phyloP scores from a whole-genome alignment of 2,888 invertebrate genomes.

The Rotaria macrura region DNA sequence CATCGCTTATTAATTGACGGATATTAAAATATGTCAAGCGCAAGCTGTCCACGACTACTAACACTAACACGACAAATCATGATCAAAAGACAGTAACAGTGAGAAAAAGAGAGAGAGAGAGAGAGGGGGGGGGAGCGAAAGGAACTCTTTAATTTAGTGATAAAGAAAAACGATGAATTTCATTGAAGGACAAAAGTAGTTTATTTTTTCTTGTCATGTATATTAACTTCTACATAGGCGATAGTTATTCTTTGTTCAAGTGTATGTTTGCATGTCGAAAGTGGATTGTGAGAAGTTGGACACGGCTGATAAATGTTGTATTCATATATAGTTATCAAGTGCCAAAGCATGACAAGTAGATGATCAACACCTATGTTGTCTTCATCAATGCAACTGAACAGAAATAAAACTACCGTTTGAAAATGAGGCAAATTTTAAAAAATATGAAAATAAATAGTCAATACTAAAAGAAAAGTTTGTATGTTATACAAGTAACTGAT shows the following conservation, averaged over 20 bases:
- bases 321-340: background rate
- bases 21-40: slow-evolving; percentile 3
- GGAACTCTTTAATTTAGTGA: background rate
- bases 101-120: background rate
- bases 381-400: background rate
- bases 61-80: slow-evolving; percentile 1
- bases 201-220: background rate
- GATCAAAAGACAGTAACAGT: background rate
- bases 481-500: too few species aligned
- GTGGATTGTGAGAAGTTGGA: background rate
- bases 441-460: too few species aligned
- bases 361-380: background rate
- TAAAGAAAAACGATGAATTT: background rate
- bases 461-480: too few species aligned
- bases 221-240: background rate
- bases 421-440: background rate
- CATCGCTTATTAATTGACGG: slow-evolving; percentile 12
- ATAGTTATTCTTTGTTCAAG: background rate
- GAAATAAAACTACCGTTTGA: background rate
- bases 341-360: background rate
- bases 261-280: background rate
- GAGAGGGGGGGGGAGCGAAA: too few species aligned
- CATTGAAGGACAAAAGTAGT: background rate
- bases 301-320: background rate
- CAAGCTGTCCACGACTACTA: slow-evolving; percentile 2